These are phyloP conservation scores for Heliconius congener DNA, from an alignment of 1,140 invertebrate species.

Conservation along the genomic window DNA sequence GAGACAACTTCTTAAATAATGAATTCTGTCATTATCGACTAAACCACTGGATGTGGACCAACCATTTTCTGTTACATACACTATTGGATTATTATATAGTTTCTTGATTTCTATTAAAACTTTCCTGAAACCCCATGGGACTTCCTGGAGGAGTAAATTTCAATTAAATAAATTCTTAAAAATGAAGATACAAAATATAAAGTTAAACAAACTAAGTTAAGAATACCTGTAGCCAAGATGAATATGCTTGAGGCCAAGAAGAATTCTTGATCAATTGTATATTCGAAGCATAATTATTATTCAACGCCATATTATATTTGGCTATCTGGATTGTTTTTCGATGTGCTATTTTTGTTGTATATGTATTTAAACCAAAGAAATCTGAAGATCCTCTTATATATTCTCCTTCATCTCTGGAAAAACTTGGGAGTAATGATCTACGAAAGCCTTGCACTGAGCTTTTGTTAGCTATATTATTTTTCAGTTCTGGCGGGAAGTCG, in stretches of 20 bases:
- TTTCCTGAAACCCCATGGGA: slow-evolving; percentile 47
- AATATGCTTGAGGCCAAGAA: slow-evolving; percentile 73
- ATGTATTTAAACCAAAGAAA: slow-evolving; percentile 85
- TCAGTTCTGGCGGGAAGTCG: slow-evolving; percentile 84
- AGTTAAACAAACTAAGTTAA: neutral
- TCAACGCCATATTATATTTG: slow-evolving; percentile 74
- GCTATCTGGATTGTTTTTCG: slow-evolving; percentile 66
- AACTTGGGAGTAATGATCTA: slow-evolving; percentile 81
- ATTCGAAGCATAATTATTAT: slow-evolving; percentile 51
- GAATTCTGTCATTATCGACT: slow-evolving; percentile 81
- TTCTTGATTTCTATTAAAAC: slow-evolving; percentile 45
- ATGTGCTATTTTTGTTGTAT: slow-evolving; percentile 77
- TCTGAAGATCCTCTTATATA: slow-evolving; percentile 83
- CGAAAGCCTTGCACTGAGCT: slow-evolving; percentile 78
- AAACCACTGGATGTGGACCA: slow-evolving; percentile 76
- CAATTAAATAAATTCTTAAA: slow-evolving; percentile 6
- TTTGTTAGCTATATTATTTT: slow-evolving; percentile 78
- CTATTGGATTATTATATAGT: slow-evolving; percentile 44
- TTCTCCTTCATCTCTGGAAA: slow-evolving; percentile 28
- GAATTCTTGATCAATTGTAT: slow-evolving; percentile 62
- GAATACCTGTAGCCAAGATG: slow-evolving; percentile 81
- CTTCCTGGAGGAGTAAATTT: slow-evolving; percentile 30
- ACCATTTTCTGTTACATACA: slow-evolving; percentile 54
- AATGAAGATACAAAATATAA: neutral
- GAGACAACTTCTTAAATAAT: slow-evolving; percentile 82